Evolutionary conservation across 2,888 invertebrate genomes (phyloP).

Genomic region (Timandra comae): DNA sequence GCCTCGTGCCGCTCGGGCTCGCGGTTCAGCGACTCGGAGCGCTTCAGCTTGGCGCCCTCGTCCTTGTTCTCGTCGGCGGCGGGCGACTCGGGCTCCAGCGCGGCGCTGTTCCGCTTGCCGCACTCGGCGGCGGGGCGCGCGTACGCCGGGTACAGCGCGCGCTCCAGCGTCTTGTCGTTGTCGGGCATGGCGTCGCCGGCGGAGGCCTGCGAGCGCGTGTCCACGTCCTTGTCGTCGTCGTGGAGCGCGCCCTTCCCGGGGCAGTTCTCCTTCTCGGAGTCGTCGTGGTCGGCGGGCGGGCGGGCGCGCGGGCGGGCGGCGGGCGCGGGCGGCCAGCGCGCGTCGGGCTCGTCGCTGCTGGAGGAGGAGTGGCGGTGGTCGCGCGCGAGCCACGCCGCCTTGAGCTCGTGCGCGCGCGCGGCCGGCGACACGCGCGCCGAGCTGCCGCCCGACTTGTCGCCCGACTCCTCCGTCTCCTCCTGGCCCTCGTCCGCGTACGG

Average conservation of each 20-base stretch:
- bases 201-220: constrained; percentile 80
- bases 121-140: constrained; percentile 27
- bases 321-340: constrained; percentile 28
- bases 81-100: constrained; percentile 28
- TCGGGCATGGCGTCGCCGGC: constrained; percentile 49
- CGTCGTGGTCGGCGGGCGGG: constrained; percentile 43
- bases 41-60: constrained; percentile 54
- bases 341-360: constrained; percentile 47
- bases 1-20: constrained; percentile 49
- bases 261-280: constrained; percentile 64
- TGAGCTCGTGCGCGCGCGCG: constrained; percentile 57
- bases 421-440: constrained; percentile 35
- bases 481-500: constrained; percentile 84
- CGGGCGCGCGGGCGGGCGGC: constrained; percentile 25
- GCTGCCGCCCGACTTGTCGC: constrained; percentile 78
- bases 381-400: constrained; percentile 66
- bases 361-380: constrained; percentile 56
- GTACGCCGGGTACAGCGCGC: constrained; percentile 27
- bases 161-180: constrained; percentile 48
- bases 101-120: constrained; percentile 44
- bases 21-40: constrained; percentile 80
- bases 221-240: constrained; percentile 82
- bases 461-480: constrained; percentile 60
- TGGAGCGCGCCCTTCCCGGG: constrained; percentile 24
- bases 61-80: constrained; percentile 24